phyloP scores from a whole-genome alignment of 2,797 vertebrate species.

The Gymnothorax javanicus region DNA sequence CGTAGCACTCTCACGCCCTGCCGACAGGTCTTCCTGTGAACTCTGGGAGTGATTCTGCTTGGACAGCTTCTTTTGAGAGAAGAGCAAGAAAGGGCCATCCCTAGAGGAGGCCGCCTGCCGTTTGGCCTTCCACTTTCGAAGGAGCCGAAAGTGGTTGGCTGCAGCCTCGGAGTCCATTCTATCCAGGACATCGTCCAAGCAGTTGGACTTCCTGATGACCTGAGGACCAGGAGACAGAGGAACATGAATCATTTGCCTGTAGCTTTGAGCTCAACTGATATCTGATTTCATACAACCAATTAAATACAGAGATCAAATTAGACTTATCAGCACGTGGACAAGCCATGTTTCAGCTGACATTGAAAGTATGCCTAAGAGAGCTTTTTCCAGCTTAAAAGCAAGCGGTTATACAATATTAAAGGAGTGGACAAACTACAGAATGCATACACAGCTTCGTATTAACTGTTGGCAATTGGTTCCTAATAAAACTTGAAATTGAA shows the following conservation, averaged over 20 bases:
- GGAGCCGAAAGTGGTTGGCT: slow-evolving; percentile 73
- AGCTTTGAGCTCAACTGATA: not conserved
- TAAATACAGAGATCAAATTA: not conserved
- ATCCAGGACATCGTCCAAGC: slow-evolving; percentile 80
- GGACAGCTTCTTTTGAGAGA: slow-evolving; percentile 82
- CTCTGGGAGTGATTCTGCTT: slow-evolving; percentile 63
- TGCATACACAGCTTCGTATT: too few relatives aligned
- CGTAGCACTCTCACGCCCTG: slow-evolving; percentile 67
- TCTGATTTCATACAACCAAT: not conserved
- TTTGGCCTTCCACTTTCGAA: slow-evolving; percentile 83
- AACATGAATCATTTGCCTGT: not conserved
- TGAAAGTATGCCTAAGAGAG: too few relatives aligned
- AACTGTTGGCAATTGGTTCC: too few relatives aligned
- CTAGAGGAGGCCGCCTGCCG: slow-evolving; percentile 63
- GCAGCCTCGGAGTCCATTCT: slow-evolving; percentile 78
- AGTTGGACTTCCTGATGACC: slow-evolving; percentile 85
- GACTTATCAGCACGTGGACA: too few relatives aligned
- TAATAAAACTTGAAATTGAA: too few relatives aligned
- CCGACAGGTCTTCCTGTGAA: slow-evolving; percentile 41
- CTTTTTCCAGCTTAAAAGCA: too few relatives aligned
- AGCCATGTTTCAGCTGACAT: too few relatives aligned
- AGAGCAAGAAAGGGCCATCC: slow-evolving; percentile 83
- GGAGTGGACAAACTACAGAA: too few relatives aligned
- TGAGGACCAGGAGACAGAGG: slow-evolving; percentile 45
- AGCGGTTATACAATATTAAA: too few relatives aligned